Conservation (phyloP, 2,888 invertebrate genomes). For the Cerastis leucographa region DNA sequence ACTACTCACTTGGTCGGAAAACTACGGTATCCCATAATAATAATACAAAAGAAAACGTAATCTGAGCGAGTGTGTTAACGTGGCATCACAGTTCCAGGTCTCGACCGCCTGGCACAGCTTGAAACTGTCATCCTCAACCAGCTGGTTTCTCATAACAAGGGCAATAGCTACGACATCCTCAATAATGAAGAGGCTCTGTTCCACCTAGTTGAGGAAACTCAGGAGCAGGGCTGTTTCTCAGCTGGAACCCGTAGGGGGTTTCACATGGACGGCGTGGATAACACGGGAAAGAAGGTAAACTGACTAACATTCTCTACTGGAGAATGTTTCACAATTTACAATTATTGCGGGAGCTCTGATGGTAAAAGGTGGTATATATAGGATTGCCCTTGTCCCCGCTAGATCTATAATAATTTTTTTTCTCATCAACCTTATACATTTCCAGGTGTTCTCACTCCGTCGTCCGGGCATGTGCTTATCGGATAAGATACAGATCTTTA, state of each 20-base stretch:
- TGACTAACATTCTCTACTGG: background rate
- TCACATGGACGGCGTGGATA: conserved; percentile 41
- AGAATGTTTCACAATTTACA: background rate
- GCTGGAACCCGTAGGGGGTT: conserved; percentile 35
- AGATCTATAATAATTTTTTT: background rate
- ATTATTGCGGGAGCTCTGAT: background rate
- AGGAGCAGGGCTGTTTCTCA: conserved; percentile 4
- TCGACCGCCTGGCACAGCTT: conserved; percentile 21
- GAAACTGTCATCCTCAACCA: conserved; percentile 31
- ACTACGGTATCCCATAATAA: too few species aligned
- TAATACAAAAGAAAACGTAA: too few species aligned
- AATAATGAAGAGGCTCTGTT: conserved; percentile 27
- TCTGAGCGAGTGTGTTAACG: too few species aligned
- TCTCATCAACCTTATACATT: background rate
- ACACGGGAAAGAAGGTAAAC: conserved; percentile 23
- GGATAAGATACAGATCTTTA: conserved; percentile 78
- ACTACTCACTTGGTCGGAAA: too few species aligned
- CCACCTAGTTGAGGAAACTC: conserved; percentile 21
- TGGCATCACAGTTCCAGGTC: conserved; percentile 23
- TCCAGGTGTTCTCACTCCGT: conserved; percentile 76
- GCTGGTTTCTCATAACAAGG: conserved; percentile 25
- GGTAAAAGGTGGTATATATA: too few species aligned
- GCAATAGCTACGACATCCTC: conserved; percentile 26
- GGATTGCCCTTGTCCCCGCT: too few species aligned
- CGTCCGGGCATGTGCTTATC: conserved; percentile 76